Conservation (phyloP, 2,797 vertebrate species). For the Melanotaenia parkinsoni region DNA sequence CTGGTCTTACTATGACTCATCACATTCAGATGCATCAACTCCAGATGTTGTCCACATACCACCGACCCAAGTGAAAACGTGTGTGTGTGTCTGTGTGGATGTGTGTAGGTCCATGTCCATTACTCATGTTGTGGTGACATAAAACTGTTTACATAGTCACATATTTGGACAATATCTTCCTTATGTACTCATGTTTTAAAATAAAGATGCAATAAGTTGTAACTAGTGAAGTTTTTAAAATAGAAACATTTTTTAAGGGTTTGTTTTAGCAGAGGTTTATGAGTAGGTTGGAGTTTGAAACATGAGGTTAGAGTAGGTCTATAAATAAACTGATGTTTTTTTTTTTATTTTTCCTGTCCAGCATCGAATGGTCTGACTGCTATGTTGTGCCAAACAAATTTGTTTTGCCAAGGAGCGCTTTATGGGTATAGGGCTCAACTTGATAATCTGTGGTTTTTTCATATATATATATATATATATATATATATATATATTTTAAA, state of each 20-base stretch:
- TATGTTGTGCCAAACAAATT: too few relatives aligned
- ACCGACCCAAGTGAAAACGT: not conserved
- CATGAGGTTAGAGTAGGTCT: not conserved
- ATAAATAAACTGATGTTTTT: not conserved
- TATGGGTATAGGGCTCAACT: too few relatives aligned
- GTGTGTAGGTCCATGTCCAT: not conserved
- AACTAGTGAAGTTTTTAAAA: not conserved
- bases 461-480: too few relatives aligned
- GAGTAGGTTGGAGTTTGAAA: not conserved
- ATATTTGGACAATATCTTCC: not conserved
- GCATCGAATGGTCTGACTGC: too few relatives aligned
- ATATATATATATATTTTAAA: too few relatives aligned
- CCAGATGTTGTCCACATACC: slow-evolving; percentile 50
- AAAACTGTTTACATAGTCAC: not conserved
- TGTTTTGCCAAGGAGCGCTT: too few relatives aligned
- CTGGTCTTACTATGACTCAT: slow-evolving; percentile 7
- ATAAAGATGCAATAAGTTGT: not conserved
- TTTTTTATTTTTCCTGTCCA: too few relatives aligned
- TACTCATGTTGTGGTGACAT: not conserved
- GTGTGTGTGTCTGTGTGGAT: not conserved
- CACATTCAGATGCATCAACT: slow-evolving; percentile 20
- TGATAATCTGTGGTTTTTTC: too few relatives aligned
- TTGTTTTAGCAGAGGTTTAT: not conserved
- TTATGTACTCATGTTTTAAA: not conserved
- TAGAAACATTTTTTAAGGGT: not conserved